Base-by-base conservation (phyloP, 2,113 vertebrate species). In the Centropus bengalensis region DNA sequence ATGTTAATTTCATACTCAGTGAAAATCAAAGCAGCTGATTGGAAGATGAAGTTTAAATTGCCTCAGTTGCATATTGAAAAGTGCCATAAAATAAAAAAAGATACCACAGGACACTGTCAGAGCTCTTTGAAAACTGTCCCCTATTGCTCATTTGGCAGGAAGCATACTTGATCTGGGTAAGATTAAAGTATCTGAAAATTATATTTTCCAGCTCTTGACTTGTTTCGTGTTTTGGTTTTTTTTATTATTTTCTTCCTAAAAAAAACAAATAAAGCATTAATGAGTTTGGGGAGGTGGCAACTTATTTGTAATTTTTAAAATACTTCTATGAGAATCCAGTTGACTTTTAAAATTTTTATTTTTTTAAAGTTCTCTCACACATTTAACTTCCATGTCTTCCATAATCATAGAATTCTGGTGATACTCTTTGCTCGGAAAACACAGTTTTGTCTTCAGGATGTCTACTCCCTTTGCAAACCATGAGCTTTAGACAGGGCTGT, bases 281-380 rank as follows among this genome's bases (percentile, higher is more conserved):
- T 33, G 28, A 56, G 12, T 79, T 71, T 8, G 4, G 3, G 33
- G 42, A 18, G 3, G 5, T 63, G 42, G 28, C 20, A 71, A 5
- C 14, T 32, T 5, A 8, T 47, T 49, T 70, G 3, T 85, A 67
- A 64, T 42, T 44, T 38, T 38, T 14, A 5, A 32, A 5, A 36
- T 40, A 19, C n/a, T 62, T 75, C 9, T 32, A 58, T 13, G 45
- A 86, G 36, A 96, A 82, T 97, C 96, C 96, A 97, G 96, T 97
- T 97, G 97, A 97, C 96, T 92, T 97, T 97, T 97, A 94, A 97
- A 93, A 76, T 82, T 12, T 58, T 67, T 82, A 27, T 47, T 67
- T 54, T 74, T 70, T 81, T 40, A 23, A 82, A 75, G 36, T 36
- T 36, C 15, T 33, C 28, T 82, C 44, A 78, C 28, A 32, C 42